These are phyloP conservation scores for Nomada lathburiana DNA, from an alignment of 2,888 invertebrate genomes.

Conservation along the genomic window DNA sequence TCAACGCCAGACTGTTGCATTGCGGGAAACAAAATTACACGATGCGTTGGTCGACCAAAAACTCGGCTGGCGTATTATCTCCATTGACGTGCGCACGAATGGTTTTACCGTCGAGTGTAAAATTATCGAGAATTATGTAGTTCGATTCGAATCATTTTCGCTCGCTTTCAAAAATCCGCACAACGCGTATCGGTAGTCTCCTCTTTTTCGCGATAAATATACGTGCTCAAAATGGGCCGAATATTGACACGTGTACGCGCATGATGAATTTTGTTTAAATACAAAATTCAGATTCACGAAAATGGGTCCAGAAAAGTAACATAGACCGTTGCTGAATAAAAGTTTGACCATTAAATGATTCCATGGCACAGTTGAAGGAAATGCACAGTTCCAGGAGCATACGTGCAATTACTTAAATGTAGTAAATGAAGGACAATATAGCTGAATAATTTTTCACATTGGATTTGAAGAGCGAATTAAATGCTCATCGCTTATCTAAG, in stretches of 20 bases:
- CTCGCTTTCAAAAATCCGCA: conserved; percentile 42
- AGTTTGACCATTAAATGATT: too few relatives aligned
- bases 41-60: conserved; percentile 9
- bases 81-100: conserved; percentile 4
- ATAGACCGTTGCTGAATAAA: too few relatives aligned
- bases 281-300: too few relatives aligned
- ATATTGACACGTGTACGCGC: too few relatives aligned
- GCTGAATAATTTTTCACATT: too few relatives aligned
- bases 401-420: too few relatives aligned
- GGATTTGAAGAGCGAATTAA: too few relatives aligned
- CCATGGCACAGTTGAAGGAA: too few relatives aligned
- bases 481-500: not conserved
- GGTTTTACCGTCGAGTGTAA: conserved; percentile 50
- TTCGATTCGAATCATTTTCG: conserved; percentile 47
- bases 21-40: conserved; percentile 34
- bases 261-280: too few relatives aligned
- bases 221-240: not conserved
- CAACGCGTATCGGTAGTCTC: not conserved
- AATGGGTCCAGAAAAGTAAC: too few relatives aligned
- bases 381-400: too few relatives aligned
- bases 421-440: too few relatives aligned
- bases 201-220: not conserved
- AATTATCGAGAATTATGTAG: conserved; percentile 51
- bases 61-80: conserved; percentile 26
- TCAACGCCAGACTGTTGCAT: not conserved